Conservation (phyloP, 2,113 vertebrate genomes). For the Trematomus loennbergii region DNA sequence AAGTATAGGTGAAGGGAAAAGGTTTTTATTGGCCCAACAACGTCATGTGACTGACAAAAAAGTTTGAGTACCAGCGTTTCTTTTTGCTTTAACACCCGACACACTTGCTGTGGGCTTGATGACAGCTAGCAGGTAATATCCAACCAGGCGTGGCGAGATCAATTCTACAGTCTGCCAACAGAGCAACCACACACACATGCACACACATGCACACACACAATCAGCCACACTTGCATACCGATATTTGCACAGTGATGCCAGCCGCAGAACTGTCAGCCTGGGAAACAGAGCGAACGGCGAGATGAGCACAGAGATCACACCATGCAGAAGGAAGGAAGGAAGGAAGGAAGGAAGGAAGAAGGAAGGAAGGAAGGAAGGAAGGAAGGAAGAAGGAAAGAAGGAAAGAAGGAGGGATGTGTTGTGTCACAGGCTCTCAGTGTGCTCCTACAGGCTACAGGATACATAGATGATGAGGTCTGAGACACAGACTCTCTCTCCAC, state of each 20-base stretch:
- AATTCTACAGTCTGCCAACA: constrained; percentile 10
- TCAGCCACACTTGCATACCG: neutral
- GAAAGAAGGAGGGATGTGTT: neutral
- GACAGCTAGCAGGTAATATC: too few relatives aligned
- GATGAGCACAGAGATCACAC: constrained; percentile 44
- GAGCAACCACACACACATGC: neutral
- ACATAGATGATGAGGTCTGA: constrained; percentile 52
- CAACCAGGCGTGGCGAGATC: neutral
- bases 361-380: constrained; percentile 49
- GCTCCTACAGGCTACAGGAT: constrained; percentile 9
- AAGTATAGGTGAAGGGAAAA: too few relatives aligned
- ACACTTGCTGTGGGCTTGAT: too few relatives aligned
- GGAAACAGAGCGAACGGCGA: constrained; percentile 14
- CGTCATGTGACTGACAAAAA: too few relatives aligned
- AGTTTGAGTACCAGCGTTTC: too few relatives aligned
- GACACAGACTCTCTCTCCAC: constrained; percentile 34
- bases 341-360: neutral
- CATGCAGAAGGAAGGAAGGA: constrained; percentile 54
- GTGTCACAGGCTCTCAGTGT: constrained; percentile 31
- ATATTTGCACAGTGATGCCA: neutral
- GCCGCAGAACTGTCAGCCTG: neutral
- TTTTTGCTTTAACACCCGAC: too few relatives aligned
- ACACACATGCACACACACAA: neutral
- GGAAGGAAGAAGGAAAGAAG: constrained; percentile 45
- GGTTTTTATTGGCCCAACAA: too few relatives aligned